phyloP scores from a whole-genome alignment of 2,113 vertebrate species.

The Hystrix cristata region DNA sequence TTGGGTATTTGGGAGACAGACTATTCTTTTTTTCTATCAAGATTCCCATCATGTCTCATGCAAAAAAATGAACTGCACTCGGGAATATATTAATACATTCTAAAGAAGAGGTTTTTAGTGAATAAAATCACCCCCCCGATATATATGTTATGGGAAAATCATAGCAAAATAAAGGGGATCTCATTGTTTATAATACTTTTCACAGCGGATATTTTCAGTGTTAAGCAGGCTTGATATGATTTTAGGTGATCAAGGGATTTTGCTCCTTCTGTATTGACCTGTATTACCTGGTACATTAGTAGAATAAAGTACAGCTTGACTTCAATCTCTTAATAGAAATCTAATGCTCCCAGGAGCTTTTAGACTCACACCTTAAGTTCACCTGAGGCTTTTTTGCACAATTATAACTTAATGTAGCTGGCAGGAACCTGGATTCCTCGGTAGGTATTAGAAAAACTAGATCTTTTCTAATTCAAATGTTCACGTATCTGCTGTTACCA shows the following conservation, averaged over 20 bases:
- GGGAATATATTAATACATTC: constrained; percentile 31
- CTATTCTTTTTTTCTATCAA: not conserved
- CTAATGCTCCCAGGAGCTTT: constrained; percentile 61
- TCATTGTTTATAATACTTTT: constrained; percentile 58
- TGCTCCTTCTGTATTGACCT: constrained; percentile 60
- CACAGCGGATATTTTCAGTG: constrained; percentile 29
- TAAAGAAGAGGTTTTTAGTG: constrained; percentile 24
- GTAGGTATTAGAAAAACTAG: not conserved
- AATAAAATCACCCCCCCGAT: constrained; percentile 23
- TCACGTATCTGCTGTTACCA: constrained; percentile 44
- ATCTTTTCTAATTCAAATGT: not conserved
- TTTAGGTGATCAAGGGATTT: constrained; percentile 67
- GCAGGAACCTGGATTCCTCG: constrained; percentile 51
- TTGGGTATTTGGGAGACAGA: not conserved
- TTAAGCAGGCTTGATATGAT: constrained; percentile 54
- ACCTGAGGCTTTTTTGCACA: constrained; percentile 64
- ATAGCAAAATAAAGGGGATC: not conserved
- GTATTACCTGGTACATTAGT: constrained; percentile 64
- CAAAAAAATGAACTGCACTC: not conserved
- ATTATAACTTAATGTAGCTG: constrained; percentile 65
- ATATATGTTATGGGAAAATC: not conserved
- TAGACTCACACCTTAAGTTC: constrained; percentile 62
- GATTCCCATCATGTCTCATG: not conserved
- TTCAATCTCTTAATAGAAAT: constrained; percentile 68
- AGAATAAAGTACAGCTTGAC: constrained; percentile 66